Evolutionary conservation across 2,888 invertebrate genomes (phyloP).

Genomic region (Ametastegia equiseti): DNA sequence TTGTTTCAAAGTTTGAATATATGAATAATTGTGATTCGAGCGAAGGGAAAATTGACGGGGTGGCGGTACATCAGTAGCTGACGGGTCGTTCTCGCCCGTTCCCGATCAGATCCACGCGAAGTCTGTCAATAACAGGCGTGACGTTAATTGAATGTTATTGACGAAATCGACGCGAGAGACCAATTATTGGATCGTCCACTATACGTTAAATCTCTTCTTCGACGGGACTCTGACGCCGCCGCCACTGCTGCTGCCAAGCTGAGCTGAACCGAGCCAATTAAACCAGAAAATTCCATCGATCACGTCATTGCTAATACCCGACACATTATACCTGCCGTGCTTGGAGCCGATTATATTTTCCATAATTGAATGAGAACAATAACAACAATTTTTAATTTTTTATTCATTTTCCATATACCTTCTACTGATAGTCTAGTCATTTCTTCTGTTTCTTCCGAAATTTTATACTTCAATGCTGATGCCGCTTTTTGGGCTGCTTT

Average conservation of each 20-base stretch:
- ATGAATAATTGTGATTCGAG: background rate
- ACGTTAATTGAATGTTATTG: constrained; percentile 43
- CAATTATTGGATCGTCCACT: constrained; percentile 26
- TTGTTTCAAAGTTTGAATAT: background rate
- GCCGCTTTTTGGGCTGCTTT: too few relatives aligned
- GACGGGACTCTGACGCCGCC: background rate
- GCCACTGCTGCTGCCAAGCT: background rate
- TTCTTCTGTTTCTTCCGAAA: too few relatives aligned
- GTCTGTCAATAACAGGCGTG: constrained; percentile 42
- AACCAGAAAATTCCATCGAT: constrained; percentile 9
- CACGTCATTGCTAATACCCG: too few relatives aligned
- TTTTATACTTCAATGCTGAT: too few relatives aligned
- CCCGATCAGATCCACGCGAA: background rate
- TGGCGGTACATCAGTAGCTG: background rate
- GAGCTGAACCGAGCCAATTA: background rate
- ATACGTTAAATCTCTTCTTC: background rate
- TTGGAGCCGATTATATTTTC: too few relatives aligned
- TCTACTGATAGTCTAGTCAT: too few relatives aligned
- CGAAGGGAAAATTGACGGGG: background rate
- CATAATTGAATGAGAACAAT: too few relatives aligned
- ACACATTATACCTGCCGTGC: too few relatives aligned
- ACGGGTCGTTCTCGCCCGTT: background rate
- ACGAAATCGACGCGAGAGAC: constrained; percentile 37
- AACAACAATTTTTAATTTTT: too few relatives aligned
- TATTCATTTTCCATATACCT: too few relatives aligned